These are phyloP conservation scores for Lapara coniferarum DNA, from an alignment of 2,888 invertebrate species.

Conservation along the genomic window DNA sequence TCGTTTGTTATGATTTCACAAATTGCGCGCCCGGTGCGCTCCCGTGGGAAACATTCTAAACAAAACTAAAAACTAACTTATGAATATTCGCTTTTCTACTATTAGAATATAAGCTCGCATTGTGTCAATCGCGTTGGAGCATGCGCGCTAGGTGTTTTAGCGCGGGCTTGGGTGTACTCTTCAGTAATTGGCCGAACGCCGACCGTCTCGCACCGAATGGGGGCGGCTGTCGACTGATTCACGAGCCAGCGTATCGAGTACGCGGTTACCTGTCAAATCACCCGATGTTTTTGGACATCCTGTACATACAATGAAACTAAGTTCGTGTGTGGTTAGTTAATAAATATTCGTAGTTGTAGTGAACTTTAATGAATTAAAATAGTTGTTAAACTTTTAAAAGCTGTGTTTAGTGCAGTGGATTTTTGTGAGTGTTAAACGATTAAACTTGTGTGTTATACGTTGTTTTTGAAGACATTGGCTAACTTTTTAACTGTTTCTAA, in stretches of 20 bases:
- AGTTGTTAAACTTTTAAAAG: slow-evolving; percentile 16
- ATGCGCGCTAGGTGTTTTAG: slow-evolving; percentile 63
- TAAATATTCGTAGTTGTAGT: slow-evolving; percentile 10
- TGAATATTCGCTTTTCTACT: slow-evolving; percentile 66
- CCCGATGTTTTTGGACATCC: slow-evolving; percentile 18
- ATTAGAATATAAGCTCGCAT: slow-evolving; percentile 58
- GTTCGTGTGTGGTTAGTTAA: slow-evolving; percentile 12
- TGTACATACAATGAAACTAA: slow-evolving; percentile 18
- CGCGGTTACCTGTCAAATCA: slow-evolving; percentile 2
- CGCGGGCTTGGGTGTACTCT: slow-evolving; percentile 63
- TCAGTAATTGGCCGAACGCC: slow-evolving; percentile 77
- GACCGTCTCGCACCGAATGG: slow-evolving; percentile 47
- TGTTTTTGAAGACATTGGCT: background rate
- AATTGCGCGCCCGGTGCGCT: slow-evolving; percentile 40
- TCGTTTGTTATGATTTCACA: slow-evolving; percentile 52
- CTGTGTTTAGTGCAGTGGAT: slow-evolving; percentile 13
- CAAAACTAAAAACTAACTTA: slow-evolving; percentile 77
- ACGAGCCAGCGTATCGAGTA: slow-evolving; percentile 20
- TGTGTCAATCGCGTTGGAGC: slow-evolving; percentile 70
- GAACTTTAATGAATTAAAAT: slow-evolving; percentile 7
- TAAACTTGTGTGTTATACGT: background rate
- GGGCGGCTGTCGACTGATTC: slow-evolving; percentile 37
- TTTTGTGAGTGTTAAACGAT: slow-evolving; percentile 11
- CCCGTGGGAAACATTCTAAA: slow-evolving; percentile 63
- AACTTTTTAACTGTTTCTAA: background rate